A percentile compares a stretch with the other conserved stretches of the same genome.
These are phyloP conservation scores for Ooceraea biroi DNA, from an alignment of 1,140 invertebrate genomes.

Conservation along the genomic window DNA sequence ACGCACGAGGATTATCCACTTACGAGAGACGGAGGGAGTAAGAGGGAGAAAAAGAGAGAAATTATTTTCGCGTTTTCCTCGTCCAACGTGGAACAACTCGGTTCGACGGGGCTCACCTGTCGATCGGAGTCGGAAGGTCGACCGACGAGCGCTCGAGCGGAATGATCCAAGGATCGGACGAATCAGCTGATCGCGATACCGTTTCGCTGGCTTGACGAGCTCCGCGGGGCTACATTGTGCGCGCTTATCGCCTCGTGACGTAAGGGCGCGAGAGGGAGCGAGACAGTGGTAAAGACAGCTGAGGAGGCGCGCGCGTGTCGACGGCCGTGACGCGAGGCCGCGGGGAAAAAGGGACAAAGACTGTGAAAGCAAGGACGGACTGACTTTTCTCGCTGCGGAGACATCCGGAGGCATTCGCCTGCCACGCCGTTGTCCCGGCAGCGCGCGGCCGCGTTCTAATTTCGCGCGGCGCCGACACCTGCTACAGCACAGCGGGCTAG, in stretches of 20 bases:
- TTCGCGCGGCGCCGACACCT: constrained; percentile 66
- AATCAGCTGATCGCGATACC: constrained; percentile 70
- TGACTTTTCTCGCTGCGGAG: neutral
- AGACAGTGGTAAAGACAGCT: constrained; percentile 24
- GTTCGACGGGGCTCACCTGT: neutral
- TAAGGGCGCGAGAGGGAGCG: neutral
- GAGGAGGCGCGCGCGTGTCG: neutral
- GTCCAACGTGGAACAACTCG: neutral
- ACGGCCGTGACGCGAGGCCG: neutral
- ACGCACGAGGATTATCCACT: constrained; percentile 30
- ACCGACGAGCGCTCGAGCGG: neutral
- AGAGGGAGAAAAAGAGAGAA: too few species aligned
- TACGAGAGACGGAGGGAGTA: too few species aligned
- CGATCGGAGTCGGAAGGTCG: neutral
- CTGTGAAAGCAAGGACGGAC: neutral
- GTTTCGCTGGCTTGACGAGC: constrained; percentile 63
- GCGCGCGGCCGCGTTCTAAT: constrained; percentile 70
- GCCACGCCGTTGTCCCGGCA: constrained; percentile 66
- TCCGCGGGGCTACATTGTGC: constrained; percentile 39
- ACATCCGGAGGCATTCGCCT: constrained; percentile 59
- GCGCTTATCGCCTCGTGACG: constrained; percentile 35
- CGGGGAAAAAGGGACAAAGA: neutral
- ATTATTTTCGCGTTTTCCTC: neutral
- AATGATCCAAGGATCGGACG: constrained; percentile 38
- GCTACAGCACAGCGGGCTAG: constrained; percentile 53